Conservation (phyloP, 2,797 vertebrate species). For the Premnoplex brunnescens region DNA sequence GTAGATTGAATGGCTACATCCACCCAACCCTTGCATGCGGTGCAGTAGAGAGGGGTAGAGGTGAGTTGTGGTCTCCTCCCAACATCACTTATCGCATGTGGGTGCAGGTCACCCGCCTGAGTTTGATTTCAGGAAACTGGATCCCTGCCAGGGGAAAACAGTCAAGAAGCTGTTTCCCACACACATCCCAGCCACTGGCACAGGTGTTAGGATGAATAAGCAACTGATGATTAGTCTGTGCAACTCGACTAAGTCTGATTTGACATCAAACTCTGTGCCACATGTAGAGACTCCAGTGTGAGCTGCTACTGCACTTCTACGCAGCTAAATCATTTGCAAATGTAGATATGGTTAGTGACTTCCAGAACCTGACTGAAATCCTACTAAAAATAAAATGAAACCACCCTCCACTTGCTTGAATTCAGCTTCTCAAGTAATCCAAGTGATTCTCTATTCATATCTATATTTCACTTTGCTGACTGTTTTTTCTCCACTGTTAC, state of each 20-base stretch:
- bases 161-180: neutral
- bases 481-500: neutral
- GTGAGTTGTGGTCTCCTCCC: neutral
- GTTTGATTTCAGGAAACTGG: neutral
- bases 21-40: neutral
- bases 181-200: accelerated
- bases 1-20: neutral
- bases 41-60: neutral
- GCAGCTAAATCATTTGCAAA: neutral
- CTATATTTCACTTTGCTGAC: neutral
- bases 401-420: neutral
- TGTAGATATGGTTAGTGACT: neutral
- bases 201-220: neutral
- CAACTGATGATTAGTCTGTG: neutral
- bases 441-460: neutral
- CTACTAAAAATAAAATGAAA: neutral
- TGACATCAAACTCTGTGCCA: neutral
- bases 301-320: neutral
- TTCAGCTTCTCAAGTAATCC: neutral
- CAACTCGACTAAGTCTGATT: neutral
- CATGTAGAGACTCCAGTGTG: neutral
- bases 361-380: neutral
- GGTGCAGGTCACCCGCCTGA: neutral
- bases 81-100: neutral
- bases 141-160: neutral